These are phyloP conservation scores for Spea multiplicata DNA, from an alignment of 2,113 vertebrate genomes.

Conservation along the genomic window DNA sequence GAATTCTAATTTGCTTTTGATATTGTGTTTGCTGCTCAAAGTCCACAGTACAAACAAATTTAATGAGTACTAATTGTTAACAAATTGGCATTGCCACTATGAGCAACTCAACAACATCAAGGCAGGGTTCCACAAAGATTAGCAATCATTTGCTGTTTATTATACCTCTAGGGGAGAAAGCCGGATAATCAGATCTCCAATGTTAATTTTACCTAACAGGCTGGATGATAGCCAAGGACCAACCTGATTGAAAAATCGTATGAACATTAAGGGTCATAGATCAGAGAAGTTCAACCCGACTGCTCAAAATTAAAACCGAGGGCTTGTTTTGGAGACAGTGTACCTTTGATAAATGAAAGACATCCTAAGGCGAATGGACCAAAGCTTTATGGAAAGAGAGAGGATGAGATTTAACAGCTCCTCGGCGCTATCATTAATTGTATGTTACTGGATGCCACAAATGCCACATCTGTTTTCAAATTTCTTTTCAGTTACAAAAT, in stretches of 20 bases:
- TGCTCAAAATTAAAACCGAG: conserved; percentile 45
- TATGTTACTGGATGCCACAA: conserved; percentile 35
- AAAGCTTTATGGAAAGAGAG: conserved; percentile 20
- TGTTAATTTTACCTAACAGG: conserved; percentile 78
- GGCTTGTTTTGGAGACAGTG: conserved; percentile 45
- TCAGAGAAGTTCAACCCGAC: conserved; percentile 59
- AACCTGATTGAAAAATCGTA: conserved; percentile 56
- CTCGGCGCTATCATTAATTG: conserved; percentile 31
- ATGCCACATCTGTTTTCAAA: conserved; percentile 39
- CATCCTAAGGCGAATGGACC: conserved; percentile 30
- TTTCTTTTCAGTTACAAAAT: conserved; percentile 17
- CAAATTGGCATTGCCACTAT: conserved; percentile 80
- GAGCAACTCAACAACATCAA: conserved; percentile 62
- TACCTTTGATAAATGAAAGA: conserved; percentile 33
- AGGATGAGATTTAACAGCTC: conserved; percentile 4
- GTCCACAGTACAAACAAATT: conserved; percentile 70
- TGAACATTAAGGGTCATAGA: conserved; percentile 55
- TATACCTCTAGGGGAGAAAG: conserved; percentile 64
- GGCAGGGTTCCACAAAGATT: conserved; percentile 65
- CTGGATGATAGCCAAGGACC: conserved; percentile 68
- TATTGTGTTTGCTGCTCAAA: conserved; percentile 61
- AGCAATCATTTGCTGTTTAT: conserved; percentile 76
- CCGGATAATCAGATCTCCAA: conserved; percentile 80
- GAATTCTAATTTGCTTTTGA: conserved; percentile 53
- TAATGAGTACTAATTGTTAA: conserved; percentile 87